These are phyloP conservation scores for Drosophila triauraria DNA, from an alignment of 1,140 invertebrate species.

Conservation along the genomic window DNA sequence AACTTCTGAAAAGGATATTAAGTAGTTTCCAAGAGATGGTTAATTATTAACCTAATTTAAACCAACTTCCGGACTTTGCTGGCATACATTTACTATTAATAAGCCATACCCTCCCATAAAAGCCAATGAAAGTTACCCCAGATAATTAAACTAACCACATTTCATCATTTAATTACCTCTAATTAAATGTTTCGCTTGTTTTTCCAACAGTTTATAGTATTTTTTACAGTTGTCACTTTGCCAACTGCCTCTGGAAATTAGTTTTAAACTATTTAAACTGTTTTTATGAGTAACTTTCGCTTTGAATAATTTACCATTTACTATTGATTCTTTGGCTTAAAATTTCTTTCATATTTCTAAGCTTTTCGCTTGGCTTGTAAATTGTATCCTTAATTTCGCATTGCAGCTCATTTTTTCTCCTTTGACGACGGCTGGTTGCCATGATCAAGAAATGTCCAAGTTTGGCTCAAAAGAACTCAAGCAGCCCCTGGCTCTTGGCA, in stretches of 20 bases:
- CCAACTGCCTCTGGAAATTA: neutral
- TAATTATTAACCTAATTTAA: neutral
- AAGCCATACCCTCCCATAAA: no score
- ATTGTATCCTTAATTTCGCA: neutral
- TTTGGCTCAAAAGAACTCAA: conserved; percentile 14
- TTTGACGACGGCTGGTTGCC: conserved; percentile 7
- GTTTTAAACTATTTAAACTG: neutral
- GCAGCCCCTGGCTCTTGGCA: conserved; percentile 13
- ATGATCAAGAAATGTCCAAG: conserved; percentile 26
- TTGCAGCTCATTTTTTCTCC: conserved; percentile 2
- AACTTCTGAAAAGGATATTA: neutral
- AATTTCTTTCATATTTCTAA: conserved; percentile 6
- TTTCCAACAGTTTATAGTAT: neutral
- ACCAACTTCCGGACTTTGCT: accelerated
- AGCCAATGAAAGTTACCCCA: no score
- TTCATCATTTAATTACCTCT: neutral
- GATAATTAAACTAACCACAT: neutral
- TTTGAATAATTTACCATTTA: conserved; percentile 1
- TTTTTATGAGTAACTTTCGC: neutral
- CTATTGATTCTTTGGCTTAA: conserved; percentile 12
- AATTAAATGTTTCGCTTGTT: neutral
- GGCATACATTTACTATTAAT: neutral
- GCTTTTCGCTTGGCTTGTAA: neutral
- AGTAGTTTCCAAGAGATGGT: neutral
- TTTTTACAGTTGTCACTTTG: neutral